Base-by-base conservation (phyloP, 2,888 invertebrate genomes). In the Volucella inflata region DNA sequence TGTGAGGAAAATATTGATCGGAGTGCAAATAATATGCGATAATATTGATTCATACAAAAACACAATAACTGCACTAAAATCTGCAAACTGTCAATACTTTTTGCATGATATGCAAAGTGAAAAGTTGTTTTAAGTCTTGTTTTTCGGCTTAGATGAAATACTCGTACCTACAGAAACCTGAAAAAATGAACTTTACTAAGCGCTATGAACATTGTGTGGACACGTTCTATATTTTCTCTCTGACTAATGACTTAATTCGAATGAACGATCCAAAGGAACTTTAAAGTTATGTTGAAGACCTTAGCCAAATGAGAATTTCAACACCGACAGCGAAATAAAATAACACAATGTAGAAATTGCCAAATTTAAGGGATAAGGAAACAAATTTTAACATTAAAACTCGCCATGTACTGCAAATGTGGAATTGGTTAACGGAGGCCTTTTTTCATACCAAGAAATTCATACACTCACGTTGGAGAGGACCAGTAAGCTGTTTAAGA, bases 21-120 rank as follows among this genome's bases (percentile, higher is more conserved):
- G 21, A 30, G 21, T 53, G 53, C 16, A 53, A 53, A 21, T 53
- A 30, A 53, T 53, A 17, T 53, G 21, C 30, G 30, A 30, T 53
- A n/a, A 53, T 30, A n/a, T 21, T 17, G n/a, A 53, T 12, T 21
- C 53, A 53, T 53, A 53, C 30, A 30, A 53, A 1, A 17, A 53
- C 12, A 53, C 53, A 30, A 53, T 53, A 53, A 16, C 53, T 9
- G 53, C 8, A 53, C 16, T 53, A 14, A 53, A 53, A 30, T 11
- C 21, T 21, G 2, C 21, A 2, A 21, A 21, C 2, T 1, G 21
- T 2, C 21, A 21, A 21, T 21, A 3, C 6, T 16, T 16, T 53
- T 53, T 21, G 8, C 51, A 51, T 21, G 11, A 51, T 51, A 51
- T 21, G 21, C 51, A 51, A 51, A 51, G 17, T 21, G 11, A 10